A percentile compares a stretch with the other conserved stretches of the same genome.
Evolutionary conservation across 2,888 invertebrate genomes (phyloP).

Genomic region (Dicyrtomina minuta): DNA sequence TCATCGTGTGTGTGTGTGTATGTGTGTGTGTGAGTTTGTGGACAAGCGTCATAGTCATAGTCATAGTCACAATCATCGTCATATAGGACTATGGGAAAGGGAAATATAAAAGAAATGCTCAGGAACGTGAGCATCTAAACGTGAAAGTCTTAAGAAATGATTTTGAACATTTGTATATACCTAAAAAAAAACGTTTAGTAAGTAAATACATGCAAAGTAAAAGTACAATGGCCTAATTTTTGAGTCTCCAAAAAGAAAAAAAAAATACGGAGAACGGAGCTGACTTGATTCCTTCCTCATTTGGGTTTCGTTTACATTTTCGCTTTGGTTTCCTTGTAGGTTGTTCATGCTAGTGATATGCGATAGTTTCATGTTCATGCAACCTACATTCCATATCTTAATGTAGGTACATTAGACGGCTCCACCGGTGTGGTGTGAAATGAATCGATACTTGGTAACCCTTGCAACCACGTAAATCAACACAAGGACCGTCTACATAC

Average conservation of each 20-base stretch:
- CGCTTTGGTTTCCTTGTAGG: too few species aligned
- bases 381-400: neutral
- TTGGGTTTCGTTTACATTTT: neutral
- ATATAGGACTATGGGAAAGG: too few species aligned
- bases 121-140: too few species aligned
- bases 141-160: neutral
- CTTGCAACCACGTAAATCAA: conserved; percentile 35
- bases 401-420: neutral
- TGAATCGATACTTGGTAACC: conserved; percentile 36
- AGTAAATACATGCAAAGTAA: conserved; percentile 17
- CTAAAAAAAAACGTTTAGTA: neutral
- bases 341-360: neutral
- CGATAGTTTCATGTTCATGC: neutral
- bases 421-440: conserved; percentile 30
- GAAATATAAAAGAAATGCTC: too few species aligned
- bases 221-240: conserved; percentile 21
- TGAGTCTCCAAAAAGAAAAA: neutral
- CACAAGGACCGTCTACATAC: neutral
- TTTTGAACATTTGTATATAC: too few species aligned
- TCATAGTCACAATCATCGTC: too few species aligned
- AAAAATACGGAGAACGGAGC: neutral
- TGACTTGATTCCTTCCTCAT: neutral
- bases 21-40: neutral
- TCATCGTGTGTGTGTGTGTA: neutral
- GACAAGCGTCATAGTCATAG: neutral